Evolutionary conservation across 2,888 invertebrate genomes (phyloP).

Genomic region (Agrotis exclamationis): DNA sequence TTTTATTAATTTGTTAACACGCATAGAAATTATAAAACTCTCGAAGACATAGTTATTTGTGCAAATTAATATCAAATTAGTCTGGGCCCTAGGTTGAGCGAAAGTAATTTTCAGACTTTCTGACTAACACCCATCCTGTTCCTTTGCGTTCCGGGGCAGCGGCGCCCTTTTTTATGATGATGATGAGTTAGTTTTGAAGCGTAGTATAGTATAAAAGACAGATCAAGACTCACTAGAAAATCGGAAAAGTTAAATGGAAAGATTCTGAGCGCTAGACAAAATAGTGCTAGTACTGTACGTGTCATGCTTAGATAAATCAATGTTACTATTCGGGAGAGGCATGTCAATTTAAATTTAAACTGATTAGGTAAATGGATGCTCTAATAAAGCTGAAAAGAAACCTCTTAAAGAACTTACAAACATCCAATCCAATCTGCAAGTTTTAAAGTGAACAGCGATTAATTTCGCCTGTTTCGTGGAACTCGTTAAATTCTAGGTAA

Average conservation of each 20-base stretch:
- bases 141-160: too few relatives aligned
- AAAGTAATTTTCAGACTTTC: too few relatives aligned
- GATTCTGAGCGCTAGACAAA: neutral
- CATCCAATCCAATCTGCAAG: neutral
- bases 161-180: too few relatives aligned
- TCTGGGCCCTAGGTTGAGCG: too few relatives aligned
- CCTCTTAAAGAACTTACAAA: neutral
- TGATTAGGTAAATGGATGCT: neutral
- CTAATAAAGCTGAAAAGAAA: neutral
- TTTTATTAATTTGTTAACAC: neutral
- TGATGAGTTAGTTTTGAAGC: too few relatives aligned
- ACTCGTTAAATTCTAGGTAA: constrained; percentile 50
- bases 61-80: too few relatives aligned
- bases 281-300: too few relatives aligned
- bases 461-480: constrained; percentile 33
- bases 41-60: too few relatives aligned
- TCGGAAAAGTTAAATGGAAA: neutral
- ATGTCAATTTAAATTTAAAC: neutral
- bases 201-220: too few relatives aligned
- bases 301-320: neutral
- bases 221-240: neutral
- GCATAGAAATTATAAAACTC: neutral
- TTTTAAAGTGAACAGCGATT: constrained; percentile 23
- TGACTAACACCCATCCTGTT: too few relatives aligned
- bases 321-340: neutral